phyloP scores from a whole-genome alignment of 2,113 vertebrate genomes.

The Crocuta crocuta region DNA sequence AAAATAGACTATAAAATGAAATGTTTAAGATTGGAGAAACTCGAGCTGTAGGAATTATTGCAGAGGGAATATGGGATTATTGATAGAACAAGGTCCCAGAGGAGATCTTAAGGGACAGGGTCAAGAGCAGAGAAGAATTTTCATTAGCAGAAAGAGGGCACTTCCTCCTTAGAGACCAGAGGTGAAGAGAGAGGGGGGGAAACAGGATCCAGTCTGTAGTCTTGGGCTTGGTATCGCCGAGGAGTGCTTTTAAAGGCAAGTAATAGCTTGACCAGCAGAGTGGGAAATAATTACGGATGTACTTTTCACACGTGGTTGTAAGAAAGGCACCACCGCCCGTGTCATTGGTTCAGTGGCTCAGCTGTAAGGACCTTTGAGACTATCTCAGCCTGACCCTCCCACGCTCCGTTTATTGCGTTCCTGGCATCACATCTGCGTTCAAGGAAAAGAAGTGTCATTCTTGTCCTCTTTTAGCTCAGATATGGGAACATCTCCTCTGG shows the following conservation, averaged over 20 bases:
- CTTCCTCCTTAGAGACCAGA: conserved; percentile 17
- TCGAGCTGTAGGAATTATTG: neutral
- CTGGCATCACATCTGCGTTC: neutral
- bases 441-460: neutral
- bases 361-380: neutral
- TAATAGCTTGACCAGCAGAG: neutral
- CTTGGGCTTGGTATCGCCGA: neutral
- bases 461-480: neutral
- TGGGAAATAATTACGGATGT: neutral
- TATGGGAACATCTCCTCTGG: neutral
- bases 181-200: neutral
- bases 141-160: conserved; percentile 4
- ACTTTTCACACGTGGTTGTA: neutral
- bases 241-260: conserved; percentile 5
- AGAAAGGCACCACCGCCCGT: neutral
- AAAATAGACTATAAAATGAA: neutral
- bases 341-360: neutral
- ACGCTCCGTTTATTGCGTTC: neutral
- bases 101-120: neutral
- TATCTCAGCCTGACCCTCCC: neutral
- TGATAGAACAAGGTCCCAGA: conserved; percentile 31
- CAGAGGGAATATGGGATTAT: neutral
- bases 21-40: neutral
- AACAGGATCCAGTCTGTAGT: neutral
- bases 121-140: conserved; percentile 52